A percentile compares a stretch with the other conserved stretches of the same genome.
Conservation (phyloP, 2,113 vertebrate species). For the Microtus ochrogaster region DNA sequence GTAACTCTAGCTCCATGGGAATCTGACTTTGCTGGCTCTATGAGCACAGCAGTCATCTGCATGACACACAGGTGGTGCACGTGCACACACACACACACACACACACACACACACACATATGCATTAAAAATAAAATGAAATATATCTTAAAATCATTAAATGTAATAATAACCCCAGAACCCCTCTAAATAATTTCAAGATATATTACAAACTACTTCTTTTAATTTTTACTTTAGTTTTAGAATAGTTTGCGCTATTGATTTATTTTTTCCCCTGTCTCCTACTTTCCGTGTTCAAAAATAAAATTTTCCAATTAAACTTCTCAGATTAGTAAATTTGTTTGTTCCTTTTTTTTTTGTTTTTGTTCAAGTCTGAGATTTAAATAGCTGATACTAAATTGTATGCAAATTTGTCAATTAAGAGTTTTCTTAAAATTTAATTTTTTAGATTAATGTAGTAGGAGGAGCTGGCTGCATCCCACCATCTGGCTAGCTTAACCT, state of each 20-base stretch:
- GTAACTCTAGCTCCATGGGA: not conserved
- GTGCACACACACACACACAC: not conserved
- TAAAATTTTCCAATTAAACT: not conserved
- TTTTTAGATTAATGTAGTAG: not conserved
- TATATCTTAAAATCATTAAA: not conserved
- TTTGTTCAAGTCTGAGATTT: too few relatives aligned
- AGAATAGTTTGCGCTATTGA: not conserved
- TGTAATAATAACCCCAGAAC: not conserved
- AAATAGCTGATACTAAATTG: too few relatives aligned
- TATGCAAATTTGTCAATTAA: not conserved
- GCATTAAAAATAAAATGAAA: not conserved
- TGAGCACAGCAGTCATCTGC: not conserved
- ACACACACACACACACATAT: not conserved
- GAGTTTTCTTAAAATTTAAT: not conserved
- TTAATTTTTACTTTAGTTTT: not conserved
- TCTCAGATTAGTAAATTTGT: too few relatives aligned
- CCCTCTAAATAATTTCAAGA: not conserved
- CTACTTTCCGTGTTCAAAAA: constrained; percentile 17
- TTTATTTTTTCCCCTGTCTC: not conserved
- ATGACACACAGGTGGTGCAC: too few relatives aligned
- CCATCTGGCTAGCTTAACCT: too few relatives aligned
- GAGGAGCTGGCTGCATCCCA: too few relatives aligned
- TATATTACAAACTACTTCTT: not conserved
- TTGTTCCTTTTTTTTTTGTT: too few relatives aligned
- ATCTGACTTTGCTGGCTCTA: not conserved